Conservation (phyloP, 2,888 invertebrate species). For the Esperia sulphurella region DNA sequence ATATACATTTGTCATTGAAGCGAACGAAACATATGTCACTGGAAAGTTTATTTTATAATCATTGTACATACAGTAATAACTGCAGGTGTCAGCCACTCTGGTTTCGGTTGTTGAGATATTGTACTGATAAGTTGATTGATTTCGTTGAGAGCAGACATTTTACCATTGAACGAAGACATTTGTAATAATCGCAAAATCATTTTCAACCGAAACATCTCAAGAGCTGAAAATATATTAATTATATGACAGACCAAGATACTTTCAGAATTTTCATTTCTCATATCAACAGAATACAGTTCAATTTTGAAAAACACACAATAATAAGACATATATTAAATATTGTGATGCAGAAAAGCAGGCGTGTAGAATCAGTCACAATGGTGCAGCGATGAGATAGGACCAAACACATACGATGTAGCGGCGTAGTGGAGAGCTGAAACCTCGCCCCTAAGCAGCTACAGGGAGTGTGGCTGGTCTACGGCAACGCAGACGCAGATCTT, state of each 20-base stretch:
- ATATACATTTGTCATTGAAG: neutral
- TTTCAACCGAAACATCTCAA: slow-evolving; percentile 97
- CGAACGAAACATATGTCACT: neutral
- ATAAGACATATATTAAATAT: slow-evolving; percentile 8
- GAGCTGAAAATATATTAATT: slow-evolving; percentile 60
- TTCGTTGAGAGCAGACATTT: slow-evolving; percentile 99
- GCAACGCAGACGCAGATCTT: neutral
- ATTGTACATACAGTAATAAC: slow-evolving; percentile 90
- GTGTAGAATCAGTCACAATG: slow-evolving; percentile 24
- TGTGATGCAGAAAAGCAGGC: slow-evolving; percentile 24
- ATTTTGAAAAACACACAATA: neutral
- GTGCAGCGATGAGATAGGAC: slow-evolving; percentile 28
- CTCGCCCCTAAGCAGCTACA: slow-evolving; percentile 78
- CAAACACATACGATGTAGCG: slow-evolving; percentile 62
- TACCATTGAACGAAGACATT: slow-evolving; percentile 98
- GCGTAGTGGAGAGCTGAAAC: slow-evolving; percentile 51
- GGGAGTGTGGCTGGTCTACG: slow-evolving; percentile 53
- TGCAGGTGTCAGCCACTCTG: slow-evolving; percentile 95
- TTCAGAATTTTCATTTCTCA: neutral
- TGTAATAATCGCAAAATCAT: slow-evolving; percentile 96
- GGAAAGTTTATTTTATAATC: neutral
- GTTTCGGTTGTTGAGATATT: slow-evolving; percentile 94
- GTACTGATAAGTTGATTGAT: slow-evolving; percentile 97
- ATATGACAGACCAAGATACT: neutral
- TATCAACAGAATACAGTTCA: neutral